A percentile compares a stretch with the other conserved stretches of the same genome.
phyloP scores from a whole-genome alignment of 2,797 vertebrate species.

The Catharus ustulatus region DNA sequence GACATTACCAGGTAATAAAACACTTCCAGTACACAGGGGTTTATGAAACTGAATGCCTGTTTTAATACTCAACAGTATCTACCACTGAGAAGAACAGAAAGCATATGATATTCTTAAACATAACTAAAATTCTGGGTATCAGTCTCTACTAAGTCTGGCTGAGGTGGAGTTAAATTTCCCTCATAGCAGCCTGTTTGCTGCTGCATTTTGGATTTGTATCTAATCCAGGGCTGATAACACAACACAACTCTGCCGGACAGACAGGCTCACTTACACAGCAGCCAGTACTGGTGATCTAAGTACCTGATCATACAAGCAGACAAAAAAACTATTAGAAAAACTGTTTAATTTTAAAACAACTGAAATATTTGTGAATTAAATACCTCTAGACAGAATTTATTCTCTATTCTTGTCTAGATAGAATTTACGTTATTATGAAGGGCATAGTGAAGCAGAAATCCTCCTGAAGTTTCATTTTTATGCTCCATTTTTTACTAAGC shows the following conservation, averaged over 20 bases:
- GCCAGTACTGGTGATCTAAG: too few species aligned
- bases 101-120: not conserved
- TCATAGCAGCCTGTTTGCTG: fast-evolving
- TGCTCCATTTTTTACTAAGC: not conserved
- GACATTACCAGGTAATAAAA: constrained; percentile 3
- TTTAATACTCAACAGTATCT: not conserved
- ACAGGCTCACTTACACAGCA: not conserved
- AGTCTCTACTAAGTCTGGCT: not conserved
- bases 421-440: not conserved
- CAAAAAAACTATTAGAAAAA: not conserved
- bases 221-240: not conserved
- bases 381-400: not conserved
- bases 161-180: not conserved
- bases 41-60: not conserved
- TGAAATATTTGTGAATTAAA: not conserved
- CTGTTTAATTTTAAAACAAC: not conserved
- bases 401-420: not conserved
- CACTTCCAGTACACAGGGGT: not conserved
- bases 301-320: not conserved
- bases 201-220: not conserved
- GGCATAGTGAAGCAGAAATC: not conserved
- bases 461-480: not conserved
- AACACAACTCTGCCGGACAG: not conserved
- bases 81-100: not conserved
- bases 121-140: not conserved